Conservation (phyloP, 2,888 invertebrate genomes). For the Oeneis ivallda region DNA sequence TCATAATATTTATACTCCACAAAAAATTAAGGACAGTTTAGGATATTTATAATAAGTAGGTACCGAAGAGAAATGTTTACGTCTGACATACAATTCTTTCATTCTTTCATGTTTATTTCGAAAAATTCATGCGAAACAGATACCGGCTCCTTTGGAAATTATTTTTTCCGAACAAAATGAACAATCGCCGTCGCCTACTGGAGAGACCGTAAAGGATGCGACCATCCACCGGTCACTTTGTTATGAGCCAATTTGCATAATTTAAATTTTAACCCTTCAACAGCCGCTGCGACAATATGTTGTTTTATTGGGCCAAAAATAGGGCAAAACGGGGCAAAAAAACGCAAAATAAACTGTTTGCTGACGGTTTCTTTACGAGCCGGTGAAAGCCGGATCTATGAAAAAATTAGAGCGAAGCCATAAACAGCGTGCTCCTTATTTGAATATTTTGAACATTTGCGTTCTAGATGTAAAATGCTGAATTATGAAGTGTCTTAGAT, state of each 20-base stretch:
- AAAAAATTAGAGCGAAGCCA: constrained; percentile 41
- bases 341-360: constrained; percentile 59
- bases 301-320: constrained; percentile 60
- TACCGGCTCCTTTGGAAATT: constrained; percentile 2
- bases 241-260: constrained; percentile 75
- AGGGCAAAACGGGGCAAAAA: constrained; percentile 45
- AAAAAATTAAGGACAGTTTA: neutral
- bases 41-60: neutral
- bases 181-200: constrained; percentile 32
- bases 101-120: neutral
- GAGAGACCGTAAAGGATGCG: constrained; percentile 38
- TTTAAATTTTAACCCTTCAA: constrained; percentile 64
- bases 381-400: constrained; percentile 53
- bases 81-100: neutral
- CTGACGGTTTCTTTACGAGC: constrained; percentile 56
- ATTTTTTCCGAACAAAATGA: constrained; percentile 14
- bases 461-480: constrained; percentile 8
- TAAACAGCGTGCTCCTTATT: constrained; percentile 33
- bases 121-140: neutral
- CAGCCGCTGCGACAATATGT: constrained; percentile 52
- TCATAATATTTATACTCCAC: neutral
- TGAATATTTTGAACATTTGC: constrained; percentile 32
- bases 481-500: constrained; percentile 17
- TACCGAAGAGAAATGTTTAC: constrained; percentile 7
- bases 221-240: constrained; percentile 46